phyloP scores from a whole-genome alignment of 2,113 vertebrate genomes.

The Talpa occidentalis region DNA sequence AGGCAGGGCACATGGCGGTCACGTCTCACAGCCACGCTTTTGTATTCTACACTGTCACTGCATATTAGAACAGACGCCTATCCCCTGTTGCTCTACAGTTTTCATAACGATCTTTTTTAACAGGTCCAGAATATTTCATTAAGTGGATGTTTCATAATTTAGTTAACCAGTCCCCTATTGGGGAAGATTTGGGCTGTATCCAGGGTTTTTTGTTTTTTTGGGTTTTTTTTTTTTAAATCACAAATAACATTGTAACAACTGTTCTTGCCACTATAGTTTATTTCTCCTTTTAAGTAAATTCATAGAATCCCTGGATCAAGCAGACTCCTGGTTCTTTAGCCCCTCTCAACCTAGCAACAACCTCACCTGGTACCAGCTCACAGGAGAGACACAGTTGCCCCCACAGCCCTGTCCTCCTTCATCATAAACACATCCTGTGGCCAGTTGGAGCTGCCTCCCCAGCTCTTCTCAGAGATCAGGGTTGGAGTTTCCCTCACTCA shows the following conservation, averaged over 20 bases:
- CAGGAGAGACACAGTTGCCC: not conserved
- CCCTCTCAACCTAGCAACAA: not conserved
- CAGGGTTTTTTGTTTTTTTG: not conserved
- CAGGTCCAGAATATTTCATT: constrained; percentile 73
- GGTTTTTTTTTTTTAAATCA: not conserved
- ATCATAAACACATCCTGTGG: not conserved
- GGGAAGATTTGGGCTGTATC: constrained; percentile 74
- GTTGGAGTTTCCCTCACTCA: not conserved
- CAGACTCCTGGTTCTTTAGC: not conserved
- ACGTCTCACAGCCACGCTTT: not conserved
- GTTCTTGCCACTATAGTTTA: not conserved
- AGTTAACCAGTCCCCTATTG: constrained; percentile 70
- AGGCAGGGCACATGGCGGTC: accelerated
- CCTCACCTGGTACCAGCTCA: not conserved
- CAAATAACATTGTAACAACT: not conserved
- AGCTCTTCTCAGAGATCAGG: not conserved
- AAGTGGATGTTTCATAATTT: constrained; percentile 73
- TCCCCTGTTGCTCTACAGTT: constrained; percentile 67
- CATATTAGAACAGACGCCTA: constrained; percentile 28
- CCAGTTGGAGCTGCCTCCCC: not conserved
- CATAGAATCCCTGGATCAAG: not conserved
- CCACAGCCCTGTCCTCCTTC: not conserved
- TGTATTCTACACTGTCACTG: not conserved
- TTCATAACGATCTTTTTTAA: constrained; percentile 73
- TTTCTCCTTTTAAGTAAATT: constrained; percentile 57